phyloP scores from a whole-genome alignment of 1,140 invertebrate species.

The Leptestheria dahalacensis region DNA sequence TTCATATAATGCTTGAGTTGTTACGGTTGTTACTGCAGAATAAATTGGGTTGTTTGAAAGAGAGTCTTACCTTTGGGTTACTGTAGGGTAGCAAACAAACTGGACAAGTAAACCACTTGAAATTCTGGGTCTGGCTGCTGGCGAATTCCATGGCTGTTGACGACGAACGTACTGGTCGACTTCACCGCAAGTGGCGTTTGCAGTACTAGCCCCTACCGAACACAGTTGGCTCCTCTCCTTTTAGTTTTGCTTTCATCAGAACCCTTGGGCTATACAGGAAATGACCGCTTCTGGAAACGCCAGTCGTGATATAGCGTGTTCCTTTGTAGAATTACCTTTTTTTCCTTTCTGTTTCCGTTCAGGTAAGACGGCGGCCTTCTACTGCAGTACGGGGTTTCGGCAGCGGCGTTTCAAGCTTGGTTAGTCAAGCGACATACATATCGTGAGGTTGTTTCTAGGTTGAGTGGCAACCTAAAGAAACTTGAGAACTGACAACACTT shows the following conservation, averaged over 20 bases:
- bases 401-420: background rate
- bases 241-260: background rate
- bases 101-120: slow-evolving; percentile 4
- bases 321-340: background rate
- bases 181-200: too few relatives aligned
- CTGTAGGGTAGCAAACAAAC: slow-evolving; percentile 1
- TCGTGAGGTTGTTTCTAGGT: background rate
- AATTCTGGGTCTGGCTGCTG: background rate
- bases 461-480: background rate
- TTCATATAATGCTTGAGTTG: too few relatives aligned
- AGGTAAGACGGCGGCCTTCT: background rate
- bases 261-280: background rate
- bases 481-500: background rate
- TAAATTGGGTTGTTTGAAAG: too few relatives aligned
- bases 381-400: background rate
- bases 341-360: background rate
- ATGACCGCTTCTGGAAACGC: background rate
- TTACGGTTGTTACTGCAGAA: too few relatives aligned
- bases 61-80: slow-evolving; percentile 4
- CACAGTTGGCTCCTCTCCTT: too few relatives aligned
- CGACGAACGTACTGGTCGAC: too few relatives aligned
- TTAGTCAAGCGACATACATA: background rate
- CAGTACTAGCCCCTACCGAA: too few relatives aligned
- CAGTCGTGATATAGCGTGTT: background rate
- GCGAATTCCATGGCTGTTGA: background rate